Base-by-base conservation (phyloP, 2,888 invertebrate genomes). In the Leptopilina drosophilae region DNA sequence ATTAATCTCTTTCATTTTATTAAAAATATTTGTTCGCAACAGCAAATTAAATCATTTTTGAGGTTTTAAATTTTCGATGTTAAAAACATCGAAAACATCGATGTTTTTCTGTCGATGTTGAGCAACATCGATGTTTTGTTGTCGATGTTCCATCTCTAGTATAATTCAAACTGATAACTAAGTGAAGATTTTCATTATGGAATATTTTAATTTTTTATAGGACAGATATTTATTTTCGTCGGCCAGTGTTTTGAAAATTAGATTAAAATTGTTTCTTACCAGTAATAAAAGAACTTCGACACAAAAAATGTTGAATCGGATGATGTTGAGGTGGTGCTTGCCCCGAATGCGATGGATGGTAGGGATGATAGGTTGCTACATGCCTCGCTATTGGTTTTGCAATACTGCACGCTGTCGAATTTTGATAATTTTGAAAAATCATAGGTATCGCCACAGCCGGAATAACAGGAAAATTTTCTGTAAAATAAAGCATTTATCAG, bases 341-440 rank as follows among this genome's bases (percentile, higher is more conserved):
- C 78, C 88, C 88, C 65, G 90, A 95, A 92, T 97, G 97, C 88
- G 96, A 96, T 86, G 96, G 95, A 88, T 96, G 96, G 77, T 95
- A 93, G 90, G 93, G 94, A 90, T 93, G 95, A 92, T 92, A 93
- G 94, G 90, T 93, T 91, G 90, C 93, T 83, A 94, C 95, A 83
- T 97, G 94, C 92, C 97, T 95, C 78, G 97, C 96, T 88, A 97
- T 96, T 14, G 97, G 97, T 92, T 97, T 97, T 76, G 97, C 96
- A 89, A 97, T 95, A 86, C 93, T 94, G 82, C 94, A 95, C 92
- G 94, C 94, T 2, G 93, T 94, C 5, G 90, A 89, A 79, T 90
- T 90, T 80, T 91, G 91, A 64, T 91, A 82, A 85, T 89, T 91
- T 80, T 91, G 91, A 78, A 91, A 87, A 79, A 91, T 91, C 53